Percentiles rank a stretch among this genome's conserved stretches.
phyloP scores from a whole-genome alignment of 2,797 vertebrate genomes.

The Octomys mimax region DNA sequence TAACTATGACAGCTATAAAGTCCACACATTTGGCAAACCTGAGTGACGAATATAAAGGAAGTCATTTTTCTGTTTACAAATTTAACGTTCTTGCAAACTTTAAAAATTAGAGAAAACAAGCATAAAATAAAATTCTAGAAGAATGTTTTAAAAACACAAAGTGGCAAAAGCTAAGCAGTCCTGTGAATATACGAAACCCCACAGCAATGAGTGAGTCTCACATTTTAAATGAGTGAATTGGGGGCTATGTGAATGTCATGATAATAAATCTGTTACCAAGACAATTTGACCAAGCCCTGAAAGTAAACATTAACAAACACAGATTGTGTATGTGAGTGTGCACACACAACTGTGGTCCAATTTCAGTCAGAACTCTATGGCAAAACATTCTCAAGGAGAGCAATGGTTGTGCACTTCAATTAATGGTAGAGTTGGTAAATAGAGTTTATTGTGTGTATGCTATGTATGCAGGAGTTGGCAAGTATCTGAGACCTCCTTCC shows the following conservation, averaged over 20 bases:
- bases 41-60: background rate
- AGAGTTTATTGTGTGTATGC: background rate
- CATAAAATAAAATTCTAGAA: background rate
- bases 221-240: background rate
- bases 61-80: background rate
- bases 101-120: background rate
- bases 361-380: background rate
- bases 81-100: background rate
- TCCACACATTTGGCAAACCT: background rate
- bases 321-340: background rate
- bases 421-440: background rate
- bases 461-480: background rate
- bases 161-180: background rate
- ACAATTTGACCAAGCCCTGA: background rate
- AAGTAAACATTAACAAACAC: background rate
- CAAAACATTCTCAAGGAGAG: background rate
- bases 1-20: background rate
- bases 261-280: background rate
- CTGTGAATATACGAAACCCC: background rate
- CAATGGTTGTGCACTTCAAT: background rate
- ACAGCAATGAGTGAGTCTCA: background rate
- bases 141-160: background rate
- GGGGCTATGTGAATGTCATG: background rate
- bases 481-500: background rate
- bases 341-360: background rate